Percentiles rank a stretch among this genome's conserved stretches.
phyloP scores from a whole-genome alignment of 2,113 vertebrate genomes.

The Montifringilla adamsi region DNA sequence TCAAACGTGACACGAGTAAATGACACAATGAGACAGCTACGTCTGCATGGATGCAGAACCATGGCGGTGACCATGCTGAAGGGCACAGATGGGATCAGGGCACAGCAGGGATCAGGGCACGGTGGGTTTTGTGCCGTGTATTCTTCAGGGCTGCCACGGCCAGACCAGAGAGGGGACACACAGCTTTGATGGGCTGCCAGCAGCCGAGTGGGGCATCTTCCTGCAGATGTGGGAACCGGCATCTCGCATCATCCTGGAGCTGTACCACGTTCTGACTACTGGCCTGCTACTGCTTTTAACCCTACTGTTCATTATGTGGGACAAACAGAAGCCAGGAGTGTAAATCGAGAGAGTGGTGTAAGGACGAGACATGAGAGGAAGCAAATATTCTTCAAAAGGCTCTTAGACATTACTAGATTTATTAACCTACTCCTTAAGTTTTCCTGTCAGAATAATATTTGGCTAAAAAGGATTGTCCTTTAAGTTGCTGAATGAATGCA shows the following conservation, averaged over 20 bases:
- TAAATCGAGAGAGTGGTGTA: neutral
- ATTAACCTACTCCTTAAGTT: neutral
- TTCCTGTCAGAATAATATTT: conserved; percentile 13
- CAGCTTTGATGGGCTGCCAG: neutral
- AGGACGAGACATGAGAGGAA: neutral
- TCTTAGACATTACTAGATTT: neutral
- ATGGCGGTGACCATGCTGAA: accelerated
- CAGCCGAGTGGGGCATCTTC: neutral
- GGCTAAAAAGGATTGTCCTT: neutral
- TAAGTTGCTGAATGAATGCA: neutral
- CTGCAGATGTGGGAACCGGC: accelerated
- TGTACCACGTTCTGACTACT: neutral
- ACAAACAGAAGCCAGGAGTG: neutral
- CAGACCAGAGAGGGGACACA: accelerated
- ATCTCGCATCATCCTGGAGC: neutral
- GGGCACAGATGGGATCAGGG: neutral
- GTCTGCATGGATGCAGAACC: neutral
- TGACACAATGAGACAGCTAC: neutral
- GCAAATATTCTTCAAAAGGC: conserved; percentile 5
- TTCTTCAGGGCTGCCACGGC: accelerated
- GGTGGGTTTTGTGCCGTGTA: accelerated
- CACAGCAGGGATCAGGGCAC: accelerated
- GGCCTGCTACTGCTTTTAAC: neutral
- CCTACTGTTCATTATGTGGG: neutral
- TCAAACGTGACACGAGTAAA: neutral